Evolutionary conservation across 2,797 vertebrate species (phyloP), one percentile per base, ranked within the genome.

Genomic region (Halcyon badia): DNA sequence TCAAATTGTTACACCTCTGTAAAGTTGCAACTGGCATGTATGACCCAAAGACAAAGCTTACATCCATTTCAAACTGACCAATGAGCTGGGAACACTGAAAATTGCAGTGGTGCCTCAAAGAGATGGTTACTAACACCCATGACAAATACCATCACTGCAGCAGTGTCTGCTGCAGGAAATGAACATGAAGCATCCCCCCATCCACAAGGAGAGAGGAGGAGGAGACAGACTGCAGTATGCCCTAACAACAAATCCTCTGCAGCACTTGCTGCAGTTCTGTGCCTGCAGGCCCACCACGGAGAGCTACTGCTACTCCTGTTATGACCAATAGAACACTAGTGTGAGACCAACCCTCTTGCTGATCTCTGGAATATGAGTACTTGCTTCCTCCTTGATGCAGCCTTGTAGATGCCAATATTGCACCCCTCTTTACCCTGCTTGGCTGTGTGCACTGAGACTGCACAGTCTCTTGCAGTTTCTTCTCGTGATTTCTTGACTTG

Each of bases 241-340:
- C 30, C 57, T 30, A 75, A 20, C 10, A 42, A 16, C 4, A 4
- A 69, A 90, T 65, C 9, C 14, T 35, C 31, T 54, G 21, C 28
- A n/a, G 46, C 41, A 52, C 21, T 65, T 61, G 4, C 6, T 37
- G 33, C 13, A 49, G 33, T 14, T 39, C 51, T 49, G 52, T 46
- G 25, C 25, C 41, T 52, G 33, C 31, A 31, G 33, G 22, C 24
- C 4, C 12, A n/a, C 20, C 14, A 3, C 0, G 2, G 39, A 12
- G 20, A 86, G 7, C 54, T 61, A 1, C 1, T 3, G 10, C 10
- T 31, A 5, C 17, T 44, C 13, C 64, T 86, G 41, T 24, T 18
- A 22, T 5, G 9, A n/a, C 7, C 37, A 68, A 48, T 28, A 30
- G 28, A 77, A 52, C 10, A 57, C 16, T 17, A 33, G 25, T 6